Evolutionary conservation across 2,797 vertebrate species (phyloP), one percentile per base, ranked within the genome.

Genomic region (Halcyon chelicuti): DNA sequence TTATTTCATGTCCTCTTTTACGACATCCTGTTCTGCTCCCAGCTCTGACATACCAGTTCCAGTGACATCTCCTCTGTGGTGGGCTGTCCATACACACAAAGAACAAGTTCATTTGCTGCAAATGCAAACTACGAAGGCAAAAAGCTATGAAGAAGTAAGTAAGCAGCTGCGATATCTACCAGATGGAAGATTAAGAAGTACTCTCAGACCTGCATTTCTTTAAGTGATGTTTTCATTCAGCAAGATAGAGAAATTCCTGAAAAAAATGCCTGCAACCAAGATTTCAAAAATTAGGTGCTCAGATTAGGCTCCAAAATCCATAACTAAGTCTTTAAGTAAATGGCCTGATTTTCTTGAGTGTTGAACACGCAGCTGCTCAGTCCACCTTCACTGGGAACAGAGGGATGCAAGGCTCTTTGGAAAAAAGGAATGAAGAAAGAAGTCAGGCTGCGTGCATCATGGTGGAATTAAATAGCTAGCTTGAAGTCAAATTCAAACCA

Each of bases 311-410:
- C 14, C 42, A 25, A 72, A 82, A 52, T 20, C 26, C 40, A 12
- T 60, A 49, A 63, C 75, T 62, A 87, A 86, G 39, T 55, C 51
- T 90, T 66, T 47, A 55, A 88, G 46, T 57, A 95, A 84, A 57
- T 40, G 31, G 33, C 28, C 37, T 75, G 28, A 40, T 91, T 79
- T 77, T 73, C 42, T 52, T 33, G 63, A 49, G 63, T 73, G 37
- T 5, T 55, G 42, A 83, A 73, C 73, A 86, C 73, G 49, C 39
- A 54, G 70, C 79, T 90, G 67, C 74, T 91, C 65, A 76, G 40
- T 21, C 10, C 1, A 2, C 65, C 44, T 67, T 60, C 1, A 0
- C 17, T 10, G 71, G 80, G 49, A 67, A 22, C 25, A 39, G 49
- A 49, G n/a, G 44, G 28, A 22, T 61, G 54, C 33, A n/a, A 33